phyloP scores from a whole-genome alignment of 2,797 vertebrate species.

The Mus caroli region DNA sequence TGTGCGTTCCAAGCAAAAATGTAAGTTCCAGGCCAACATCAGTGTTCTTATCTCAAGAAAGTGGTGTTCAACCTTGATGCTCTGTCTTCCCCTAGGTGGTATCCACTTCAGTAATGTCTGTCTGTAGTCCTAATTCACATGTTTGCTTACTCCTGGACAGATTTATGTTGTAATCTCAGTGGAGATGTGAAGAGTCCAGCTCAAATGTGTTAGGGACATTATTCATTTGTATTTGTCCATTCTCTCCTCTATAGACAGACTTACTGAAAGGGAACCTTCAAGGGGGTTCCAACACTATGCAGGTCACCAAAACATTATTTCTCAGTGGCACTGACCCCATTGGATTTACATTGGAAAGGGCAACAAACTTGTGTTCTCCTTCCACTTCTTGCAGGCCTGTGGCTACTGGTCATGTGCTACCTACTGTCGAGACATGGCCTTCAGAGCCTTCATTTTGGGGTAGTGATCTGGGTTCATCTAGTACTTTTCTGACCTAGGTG shows the following conservation, averaged over 20 bases:
- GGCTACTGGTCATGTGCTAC: background rate
- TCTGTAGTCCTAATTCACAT: background rate
- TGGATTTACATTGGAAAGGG: background rate
- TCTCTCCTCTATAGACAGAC: background rate
- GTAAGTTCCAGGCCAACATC: constrained; percentile 89
- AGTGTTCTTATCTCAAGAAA: background rate
- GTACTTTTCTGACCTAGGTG: background rate
- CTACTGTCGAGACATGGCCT: background rate
- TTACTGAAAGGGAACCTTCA: background rate
- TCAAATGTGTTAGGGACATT: background rate
- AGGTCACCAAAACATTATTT: background rate
- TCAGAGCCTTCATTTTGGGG: background rate
- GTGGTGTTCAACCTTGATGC: background rate
- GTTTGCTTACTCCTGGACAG: background rate
- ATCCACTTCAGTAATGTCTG: background rate
- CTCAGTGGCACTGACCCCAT: background rate
- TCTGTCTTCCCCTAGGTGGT: background rate
- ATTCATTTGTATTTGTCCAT: background rate
- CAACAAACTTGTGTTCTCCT: background rate
- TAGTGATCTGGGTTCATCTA: background rate
- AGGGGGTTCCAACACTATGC: too few species aligned
- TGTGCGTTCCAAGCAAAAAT: constrained; percentile 98
- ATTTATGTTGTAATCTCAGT: background rate
- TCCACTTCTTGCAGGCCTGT: background rate
- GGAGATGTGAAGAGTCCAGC: background rate